Evolutionary conservation across 2,113 vertebrate species (phyloP).

Genomic region (Gallinago paraguaiae): DNA sequence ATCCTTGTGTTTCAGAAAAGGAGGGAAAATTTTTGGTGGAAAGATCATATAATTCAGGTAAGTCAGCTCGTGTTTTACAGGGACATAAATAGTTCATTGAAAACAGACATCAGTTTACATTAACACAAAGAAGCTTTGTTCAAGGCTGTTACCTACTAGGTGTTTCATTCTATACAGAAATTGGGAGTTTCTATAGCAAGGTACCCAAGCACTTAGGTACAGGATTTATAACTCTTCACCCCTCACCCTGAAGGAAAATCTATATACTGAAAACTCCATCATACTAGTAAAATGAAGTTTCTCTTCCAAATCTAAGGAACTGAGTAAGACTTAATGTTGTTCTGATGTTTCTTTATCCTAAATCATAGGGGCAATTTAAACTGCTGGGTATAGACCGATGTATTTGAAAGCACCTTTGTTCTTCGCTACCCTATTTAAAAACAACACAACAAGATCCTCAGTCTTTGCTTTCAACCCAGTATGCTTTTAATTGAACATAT

Average conservation of each 20-base stretch:
- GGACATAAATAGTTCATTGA: background rate
- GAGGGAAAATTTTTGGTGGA: background rate
- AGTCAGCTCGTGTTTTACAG: background rate
- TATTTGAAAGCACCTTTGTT: background rate
- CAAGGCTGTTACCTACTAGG: background rate
- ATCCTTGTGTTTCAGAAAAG: background rate
- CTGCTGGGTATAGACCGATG: background rate
- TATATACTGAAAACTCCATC: background rate
- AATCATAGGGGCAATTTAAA: background rate
- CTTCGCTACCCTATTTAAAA: slow-evolving; percentile 8
- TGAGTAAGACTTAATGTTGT: background rate
- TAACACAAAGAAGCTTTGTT: background rate
- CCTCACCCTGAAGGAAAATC: background rate
- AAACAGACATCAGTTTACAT: background rate
- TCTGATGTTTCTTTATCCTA: background rate
- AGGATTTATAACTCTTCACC: background rate
- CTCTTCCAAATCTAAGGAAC: background rate
- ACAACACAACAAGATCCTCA: background rate
- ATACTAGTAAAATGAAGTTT: background rate
- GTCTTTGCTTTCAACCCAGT: background rate
- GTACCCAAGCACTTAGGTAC: background rate
- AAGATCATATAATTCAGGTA: background rate
- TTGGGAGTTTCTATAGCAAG: background rate
- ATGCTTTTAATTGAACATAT: slow-evolving; percentile 64
- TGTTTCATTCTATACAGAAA: background rate